Evolutionary conservation across 2,113 vertebrate species (phyloP).

Genomic region (Zosterops pallidus): DNA sequence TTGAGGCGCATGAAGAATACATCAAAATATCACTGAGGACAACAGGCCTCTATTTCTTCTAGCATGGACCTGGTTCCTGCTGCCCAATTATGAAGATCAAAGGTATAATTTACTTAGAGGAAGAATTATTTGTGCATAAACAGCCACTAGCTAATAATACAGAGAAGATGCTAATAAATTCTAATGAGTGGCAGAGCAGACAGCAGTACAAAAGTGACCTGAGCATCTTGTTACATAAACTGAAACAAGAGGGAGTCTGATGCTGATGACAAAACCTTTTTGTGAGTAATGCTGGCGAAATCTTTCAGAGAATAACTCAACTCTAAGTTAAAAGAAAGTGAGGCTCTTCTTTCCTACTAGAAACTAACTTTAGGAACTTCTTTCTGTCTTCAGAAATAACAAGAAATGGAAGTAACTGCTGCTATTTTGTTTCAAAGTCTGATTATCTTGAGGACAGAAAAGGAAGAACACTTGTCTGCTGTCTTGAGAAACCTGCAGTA

Average conservation of each 20-base stretch:
- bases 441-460: neutral
- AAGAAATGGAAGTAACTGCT: neutral
- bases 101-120: conserved; percentile 38
- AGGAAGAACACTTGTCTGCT: neutral
- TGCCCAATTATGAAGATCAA: conserved; percentile 12
- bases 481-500: neutral
- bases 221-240: conserved; percentile 28
- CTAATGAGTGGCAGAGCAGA: neutral
- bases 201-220: neutral
- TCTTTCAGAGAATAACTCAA: neutral
- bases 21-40: neutral
- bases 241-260: neutral
- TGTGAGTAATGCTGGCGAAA: neutral
- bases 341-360: neutral
- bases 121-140: conserved; percentile 44
- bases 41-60: neutral
- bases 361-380: neutral
- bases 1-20: neutral
- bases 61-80: neutral
- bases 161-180: conserved; percentile 53
- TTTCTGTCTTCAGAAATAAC: neutral
- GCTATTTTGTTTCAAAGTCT: neutral
- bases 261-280: conserved; percentile 28
- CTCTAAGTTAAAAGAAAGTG: neutral
- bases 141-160: conserved; percentile 32